These are phyloP conservation scores for Tetraodon nigroviridis DNA, from an alignment of 2,113 vertebrate genomes.

Conservation along the genomic window DNA sequence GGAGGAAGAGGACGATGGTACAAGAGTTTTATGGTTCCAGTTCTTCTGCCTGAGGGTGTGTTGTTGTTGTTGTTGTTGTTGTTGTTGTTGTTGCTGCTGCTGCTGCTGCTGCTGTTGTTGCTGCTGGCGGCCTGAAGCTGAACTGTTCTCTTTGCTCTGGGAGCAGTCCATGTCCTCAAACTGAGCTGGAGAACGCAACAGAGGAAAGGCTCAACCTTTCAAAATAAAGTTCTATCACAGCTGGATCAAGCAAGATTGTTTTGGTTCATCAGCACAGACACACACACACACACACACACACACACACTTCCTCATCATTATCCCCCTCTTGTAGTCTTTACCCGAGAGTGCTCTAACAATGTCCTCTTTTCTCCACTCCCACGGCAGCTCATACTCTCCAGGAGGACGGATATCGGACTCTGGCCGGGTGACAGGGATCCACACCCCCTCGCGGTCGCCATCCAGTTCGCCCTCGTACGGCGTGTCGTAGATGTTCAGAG, in stretches of 20 bases:
- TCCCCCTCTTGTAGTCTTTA: conserved; percentile 49
- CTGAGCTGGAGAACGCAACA: conserved; percentile 76
- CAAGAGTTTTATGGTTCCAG: conserved; percentile 85
- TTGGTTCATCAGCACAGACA: conserved; percentile 22
- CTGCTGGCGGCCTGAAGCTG: conserved; percentile 82
- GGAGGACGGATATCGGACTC: conserved; percentile 74
- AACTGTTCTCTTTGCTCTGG: conserved; percentile 82
- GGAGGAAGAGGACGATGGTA: conserved; percentile 59
- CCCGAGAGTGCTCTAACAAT: conserved; percentile 76
- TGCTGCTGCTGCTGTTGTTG: conserved; percentile 68
- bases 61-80: conserved; percentile 63
- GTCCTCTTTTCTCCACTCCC: conserved; percentile 80
- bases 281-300: too few relatives aligned
- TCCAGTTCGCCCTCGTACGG: conserved; percentile 74
- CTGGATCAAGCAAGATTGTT: conserved; percentile 27
- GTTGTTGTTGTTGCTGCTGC: conserved; percentile 35
- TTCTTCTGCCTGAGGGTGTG: conserved; percentile 82
- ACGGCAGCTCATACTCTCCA: conserved; percentile 76
- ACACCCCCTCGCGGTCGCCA: conserved; percentile 61
- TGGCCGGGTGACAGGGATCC: conserved; percentile 74
- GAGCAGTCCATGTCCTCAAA: conserved; percentile 82
- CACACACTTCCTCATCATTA: conserved; percentile 21
- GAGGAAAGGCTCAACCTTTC: conserved; percentile 37
- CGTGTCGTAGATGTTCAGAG: conserved; percentile 74
- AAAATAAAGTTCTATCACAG: conserved; percentile 34